A percentile compares a stretch with the other conserved stretches of the same genome.
Evolutionary conservation across 2,113 vertebrate genomes (phyloP).

Genomic region (Mus pahari): DNA sequence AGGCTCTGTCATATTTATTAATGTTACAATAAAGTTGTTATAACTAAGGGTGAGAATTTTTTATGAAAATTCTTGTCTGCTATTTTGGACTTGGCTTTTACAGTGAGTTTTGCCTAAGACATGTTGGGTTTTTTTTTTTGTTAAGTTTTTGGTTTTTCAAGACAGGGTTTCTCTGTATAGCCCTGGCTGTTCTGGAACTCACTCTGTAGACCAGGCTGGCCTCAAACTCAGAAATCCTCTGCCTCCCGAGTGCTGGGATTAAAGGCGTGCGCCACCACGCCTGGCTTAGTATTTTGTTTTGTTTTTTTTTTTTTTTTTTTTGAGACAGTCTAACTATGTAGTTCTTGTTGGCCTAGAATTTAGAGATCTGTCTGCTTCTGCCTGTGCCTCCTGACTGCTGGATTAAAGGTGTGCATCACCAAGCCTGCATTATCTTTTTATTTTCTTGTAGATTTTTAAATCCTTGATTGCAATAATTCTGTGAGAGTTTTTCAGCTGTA

Average conservation of each 20-base stretch:
- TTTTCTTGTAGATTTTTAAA: slow-evolving; percentile 29
- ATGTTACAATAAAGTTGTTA: neutral
- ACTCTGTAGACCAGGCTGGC: no score
- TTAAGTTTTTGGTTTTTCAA: neutral
- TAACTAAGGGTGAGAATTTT: neutral
- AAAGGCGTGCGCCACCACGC: no score
- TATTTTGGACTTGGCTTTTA: neutral
- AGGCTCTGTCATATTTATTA: neutral
- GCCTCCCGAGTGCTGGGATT: no score
- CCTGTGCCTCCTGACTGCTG: neutral
- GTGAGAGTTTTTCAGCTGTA: neutral
- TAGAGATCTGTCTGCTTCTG: neutral
- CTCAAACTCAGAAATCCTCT: no score
- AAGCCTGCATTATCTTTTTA: neutral
- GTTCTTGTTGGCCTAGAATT: neutral
- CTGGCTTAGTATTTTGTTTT: no score
- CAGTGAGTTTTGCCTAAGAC: neutral
- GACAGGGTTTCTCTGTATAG: no score
- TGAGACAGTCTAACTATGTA: neutral
- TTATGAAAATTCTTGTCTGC: neutral
- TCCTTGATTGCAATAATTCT: neutral
- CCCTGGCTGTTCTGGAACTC: no score
- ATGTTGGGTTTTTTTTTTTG: neutral
- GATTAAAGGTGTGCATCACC: neutral
- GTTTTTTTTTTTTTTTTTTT: neutral